Evolutionary conservation across 92 coral and sea anemone species (phyloP), one percentile per base, ranked within the genome.

Genomic region (Epizoanthus illoricatus): DNA sequence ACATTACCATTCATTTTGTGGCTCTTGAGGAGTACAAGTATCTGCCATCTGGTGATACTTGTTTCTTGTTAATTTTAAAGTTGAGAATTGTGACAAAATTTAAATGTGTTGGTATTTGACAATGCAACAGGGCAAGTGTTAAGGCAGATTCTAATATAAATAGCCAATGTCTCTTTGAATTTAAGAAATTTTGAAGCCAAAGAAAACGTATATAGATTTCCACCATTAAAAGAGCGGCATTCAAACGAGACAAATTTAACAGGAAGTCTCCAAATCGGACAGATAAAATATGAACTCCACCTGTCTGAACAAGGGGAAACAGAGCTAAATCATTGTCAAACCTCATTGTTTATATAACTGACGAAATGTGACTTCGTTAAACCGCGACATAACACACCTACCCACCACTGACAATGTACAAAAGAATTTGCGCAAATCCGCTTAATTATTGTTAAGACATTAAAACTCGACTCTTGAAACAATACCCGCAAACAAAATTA

Each of bases 241-340:
- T 16, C n/a, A 68, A 16, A 41, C 54, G 47, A 41, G 58, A 11
- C 58, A 60, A 40, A 49, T 61, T 41, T 43, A 76, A 76, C 81
- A 76, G 81, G 81, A 76, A 76, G 54, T 76, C 39, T 76, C 24
- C 36, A 41, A 41, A 76, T 68, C n/a, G 70, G 52, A 54, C 81
- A 39, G 39, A 75, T 55, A 60, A 16, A 76, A 74, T 16, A 41
- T 59, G 11, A 76, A 52, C 70, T 2, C 81, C 69, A 76, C 81
- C 81, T 68, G 2, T 65, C 18, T 65, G 12, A 60, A 17, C 7
- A 4, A 13, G n/a, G 80, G 9, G 45, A 39, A 39, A 40, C 54
- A 60, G 47, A 59, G 20, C 81, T 70, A 4, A 4, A 57, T 55
- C 15, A 33, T 74, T 24, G 36, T 45, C 36, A 57, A 56, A 24